Base-by-base conservation (phyloP, 1,140 invertebrate species). In the Chelonus insularis region DNA sequence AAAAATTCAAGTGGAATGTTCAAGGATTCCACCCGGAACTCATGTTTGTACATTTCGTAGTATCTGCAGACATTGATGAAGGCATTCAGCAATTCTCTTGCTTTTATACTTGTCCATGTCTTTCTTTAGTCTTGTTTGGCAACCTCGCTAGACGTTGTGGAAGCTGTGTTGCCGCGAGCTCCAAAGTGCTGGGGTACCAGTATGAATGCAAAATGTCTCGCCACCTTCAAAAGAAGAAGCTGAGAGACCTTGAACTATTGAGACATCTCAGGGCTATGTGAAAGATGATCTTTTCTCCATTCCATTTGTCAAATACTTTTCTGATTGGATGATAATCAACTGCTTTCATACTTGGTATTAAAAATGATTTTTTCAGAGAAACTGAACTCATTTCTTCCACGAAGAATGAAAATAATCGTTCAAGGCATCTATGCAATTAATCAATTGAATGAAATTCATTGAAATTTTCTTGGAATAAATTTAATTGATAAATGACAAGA, bases 231-330 rank as follows among this genome's bases (percentile, higher is more conserved):
- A n/a, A n/a, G 25, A 14, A 32, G n/a, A 34, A 37, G 47, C 16
- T 57, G n/a, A 20, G 12, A 23, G 36, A 54, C 58, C 58, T 60
- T 60, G 58, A 60, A 60, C 58, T 50, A 59, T 60, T 21, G 11
- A 16, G 23, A 52, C 58, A 60, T 48, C 14, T 60, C 37, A 60
- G 18, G 57, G 57, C 41, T 50, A 52, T 23, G 9, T 21, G n/a
- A 16, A 20, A 39, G 21, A 29, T 29, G 25, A 29, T 29, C 25
- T 29, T 29, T 29, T 7, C 7, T 29, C 7, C 25, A 29, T 29
- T 29, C 25, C 25, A 29, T 29, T 29, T 29, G 25, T 29, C 25
- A 29, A 29, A 29, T n/a, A n/a, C n/a, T n/a, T 9, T 34, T 34
- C 9, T 9, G 9, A 34, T 9, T 34, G 29, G 29, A 34, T 34